These are phyloP conservation scores for Anguilla anguilla DNA, from an alignment of 2,797 vertebrate species.

Conservation along the genomic window DNA sequence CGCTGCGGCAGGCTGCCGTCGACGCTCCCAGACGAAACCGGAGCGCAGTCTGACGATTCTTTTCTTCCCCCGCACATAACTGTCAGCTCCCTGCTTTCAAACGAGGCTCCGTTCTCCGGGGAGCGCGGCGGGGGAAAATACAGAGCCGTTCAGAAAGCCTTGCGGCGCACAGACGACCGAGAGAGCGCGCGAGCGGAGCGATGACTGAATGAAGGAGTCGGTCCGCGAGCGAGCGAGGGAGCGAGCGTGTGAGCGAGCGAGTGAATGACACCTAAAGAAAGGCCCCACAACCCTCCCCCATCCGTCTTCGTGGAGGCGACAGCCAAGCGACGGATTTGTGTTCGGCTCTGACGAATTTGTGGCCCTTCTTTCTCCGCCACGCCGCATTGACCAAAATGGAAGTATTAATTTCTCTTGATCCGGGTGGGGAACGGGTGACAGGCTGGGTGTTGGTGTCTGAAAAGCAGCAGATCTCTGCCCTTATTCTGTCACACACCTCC, in stretches of 20 bases:
- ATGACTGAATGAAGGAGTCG: not conserved
- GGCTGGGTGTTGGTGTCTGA: slow-evolving; percentile 56
- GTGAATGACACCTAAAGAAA: not conserved
- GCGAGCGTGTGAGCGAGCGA: not conserved
- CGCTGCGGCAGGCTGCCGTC: not conserved
- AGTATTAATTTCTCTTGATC: slow-evolving; percentile 39
- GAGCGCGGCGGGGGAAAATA: not conserved
- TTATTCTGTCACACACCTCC: slow-evolving; percentile 75
- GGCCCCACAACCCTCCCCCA: slow-evolving; percentile 6
- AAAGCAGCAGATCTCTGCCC: slow-evolving; percentile 66
- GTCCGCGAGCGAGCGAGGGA: not conserved
- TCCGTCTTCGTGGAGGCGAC: slow-evolving; percentile 29
- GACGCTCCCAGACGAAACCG: not conserved
- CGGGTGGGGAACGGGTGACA: slow-evolving; percentile 51
- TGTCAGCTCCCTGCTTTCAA: not conserved
- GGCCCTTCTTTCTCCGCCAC: slow-evolving; percentile 35
- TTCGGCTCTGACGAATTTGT: slow-evolving; percentile 27
- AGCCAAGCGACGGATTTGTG: slow-evolving; percentile 40
- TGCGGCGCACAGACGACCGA: not conserved
- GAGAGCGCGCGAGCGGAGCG: not conserved
- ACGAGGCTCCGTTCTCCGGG: slow-evolving; percentile 18
- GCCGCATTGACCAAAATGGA: slow-evolving; percentile 31
- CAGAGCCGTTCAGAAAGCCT: not conserved
- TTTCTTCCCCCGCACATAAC: not conserved
- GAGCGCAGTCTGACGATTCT: not conserved